These are phyloP conservation scores for Acanthaster planci DNA, from an alignment of 35 echinoderm and acorn worm species.

Conservation along the genomic window DNA sequence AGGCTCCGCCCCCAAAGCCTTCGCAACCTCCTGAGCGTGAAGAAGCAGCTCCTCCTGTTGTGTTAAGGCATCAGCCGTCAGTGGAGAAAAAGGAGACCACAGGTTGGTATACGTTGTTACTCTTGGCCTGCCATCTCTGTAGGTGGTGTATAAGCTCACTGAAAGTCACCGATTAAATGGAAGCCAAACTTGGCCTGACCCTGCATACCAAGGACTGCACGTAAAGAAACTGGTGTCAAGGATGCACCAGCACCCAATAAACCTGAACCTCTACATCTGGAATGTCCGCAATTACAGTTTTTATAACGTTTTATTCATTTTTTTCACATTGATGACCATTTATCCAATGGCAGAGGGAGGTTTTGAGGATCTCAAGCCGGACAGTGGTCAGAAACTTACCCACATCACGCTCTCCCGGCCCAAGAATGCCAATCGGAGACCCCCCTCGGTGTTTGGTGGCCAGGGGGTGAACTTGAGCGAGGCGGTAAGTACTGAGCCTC, in stretches of 20 bases:
- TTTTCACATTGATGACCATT: background rate
- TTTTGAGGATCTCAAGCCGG: slow-evolving; percentile 49
- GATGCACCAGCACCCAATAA: too few species aligned
- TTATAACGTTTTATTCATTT: background rate
- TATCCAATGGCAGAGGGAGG: slow-evolving; percentile 23
- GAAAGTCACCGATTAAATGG: too few species aligned
- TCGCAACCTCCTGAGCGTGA: background rate
- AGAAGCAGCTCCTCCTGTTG: background rate
- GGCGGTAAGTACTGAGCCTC: slow-evolving; percentile 31
- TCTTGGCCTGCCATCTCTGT: too few species aligned
- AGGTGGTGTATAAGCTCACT: too few species aligned
- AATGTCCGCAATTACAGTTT: too few species aligned
- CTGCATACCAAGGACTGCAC: too few species aligned
- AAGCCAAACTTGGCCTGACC: too few species aligned
- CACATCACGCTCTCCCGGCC: slow-evolving; percentile 48
- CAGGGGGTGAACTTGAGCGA: background rate
- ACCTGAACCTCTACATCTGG: too few species aligned
- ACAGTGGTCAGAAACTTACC: slow-evolving; percentile 40
- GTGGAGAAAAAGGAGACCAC: background rate
- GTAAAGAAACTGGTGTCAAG: too few species aligned
- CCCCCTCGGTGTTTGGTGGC: slow-evolving; percentile 50
- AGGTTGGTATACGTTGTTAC: background rate
- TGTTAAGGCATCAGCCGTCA: background rate
- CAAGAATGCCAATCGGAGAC: slow-evolving; percentile 37
- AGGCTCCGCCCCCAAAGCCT: slow-evolving; percentile 2